Conservation (phyloP, 1,140 invertebrate genomes). For the Papilio xuthus region DNA sequence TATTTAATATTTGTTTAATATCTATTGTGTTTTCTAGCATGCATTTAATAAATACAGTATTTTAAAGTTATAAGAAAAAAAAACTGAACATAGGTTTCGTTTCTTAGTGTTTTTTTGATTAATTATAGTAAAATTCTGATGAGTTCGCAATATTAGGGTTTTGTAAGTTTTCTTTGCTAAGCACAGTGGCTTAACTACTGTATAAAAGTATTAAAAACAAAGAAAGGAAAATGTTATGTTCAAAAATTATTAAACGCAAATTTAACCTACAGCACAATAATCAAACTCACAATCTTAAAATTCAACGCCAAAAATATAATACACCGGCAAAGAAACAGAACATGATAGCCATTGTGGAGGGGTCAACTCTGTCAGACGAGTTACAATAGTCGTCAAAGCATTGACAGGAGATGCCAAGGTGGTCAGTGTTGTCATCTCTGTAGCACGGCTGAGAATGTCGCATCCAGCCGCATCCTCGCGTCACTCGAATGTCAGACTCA, state of each 20-base stretch:
- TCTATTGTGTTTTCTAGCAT: not conserved
- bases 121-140: too few species aligned
- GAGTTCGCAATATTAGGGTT: too few species aligned
- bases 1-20: not conserved
- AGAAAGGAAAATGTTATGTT: not conserved
- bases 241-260: not conserved
- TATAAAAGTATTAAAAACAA: too few species aligned
- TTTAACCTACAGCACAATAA: not conserved
- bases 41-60: not conserved
- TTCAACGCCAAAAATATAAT: constrained; percentile 59
- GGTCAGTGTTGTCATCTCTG: constrained; percentile 80
- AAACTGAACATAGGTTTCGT: not conserved
- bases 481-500: constrained; percentile 69
- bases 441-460: constrained; percentile 73
- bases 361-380: constrained; percentile 47
- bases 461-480: constrained; percentile 81
- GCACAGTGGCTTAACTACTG: too few species aligned
- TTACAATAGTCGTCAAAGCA: constrained; percentile 82
- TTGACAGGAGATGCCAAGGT: constrained; percentile 80
- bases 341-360: constrained; percentile 40
- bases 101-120: too few species aligned
- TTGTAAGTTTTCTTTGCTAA: too few species aligned
- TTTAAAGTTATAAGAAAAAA: not conserved
- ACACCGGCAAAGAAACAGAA: constrained; percentile 52
- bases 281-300: not conserved